Percentiles rank a stretch among this genome's conserved stretches.
These are phyloP conservation scores for Fragum fragum DNA, from an alignment of 2,888 invertebrate genomes.

Conservation along the genomic window DNA sequence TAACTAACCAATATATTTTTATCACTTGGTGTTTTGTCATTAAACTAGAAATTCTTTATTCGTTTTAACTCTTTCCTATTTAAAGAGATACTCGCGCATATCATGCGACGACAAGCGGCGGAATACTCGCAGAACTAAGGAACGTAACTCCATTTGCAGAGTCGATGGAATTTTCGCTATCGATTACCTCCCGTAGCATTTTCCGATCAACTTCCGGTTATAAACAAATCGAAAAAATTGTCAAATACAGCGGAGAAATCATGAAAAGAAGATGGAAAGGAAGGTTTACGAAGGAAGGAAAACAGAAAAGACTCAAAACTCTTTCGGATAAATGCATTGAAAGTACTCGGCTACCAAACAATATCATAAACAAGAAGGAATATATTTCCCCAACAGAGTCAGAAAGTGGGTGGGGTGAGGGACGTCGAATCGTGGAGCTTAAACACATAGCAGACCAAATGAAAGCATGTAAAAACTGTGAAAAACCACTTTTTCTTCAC, in stretches of 20 bases:
- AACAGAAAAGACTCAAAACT: neutral
- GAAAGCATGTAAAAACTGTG: constrained; percentile 22
- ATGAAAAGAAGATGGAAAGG: constrained; percentile 19
- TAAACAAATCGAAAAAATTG: neutral
- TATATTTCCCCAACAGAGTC: no score
- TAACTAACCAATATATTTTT: no score
- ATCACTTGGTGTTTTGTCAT: no score
- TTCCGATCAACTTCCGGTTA: constrained; percentile 26
- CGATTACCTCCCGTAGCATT: constrained; percentile 11
- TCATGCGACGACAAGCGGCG: constrained; percentile 7
- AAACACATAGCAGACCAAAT: constrained; percentile 3
- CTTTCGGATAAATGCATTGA: neutral
- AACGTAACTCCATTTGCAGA: neutral
- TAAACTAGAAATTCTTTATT: no score
- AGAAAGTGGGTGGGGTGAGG: constrained; percentile 28
- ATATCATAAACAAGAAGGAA: neutral
- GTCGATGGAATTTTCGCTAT: neutral
- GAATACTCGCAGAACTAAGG: neutral
- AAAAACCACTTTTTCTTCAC: constrained; percentile 5
- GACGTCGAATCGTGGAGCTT: constrained; percentile 25
- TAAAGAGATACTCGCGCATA: constrained; percentile 8
- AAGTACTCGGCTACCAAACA: neutral
- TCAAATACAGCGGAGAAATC: neutral
- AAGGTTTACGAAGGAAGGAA: constrained; percentile 7
- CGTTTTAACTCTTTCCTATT: no score